phyloP scores from a whole-genome alignment of 2,888 invertebrate genomes.

The Scotopteryx bipunctaria region DNA sequence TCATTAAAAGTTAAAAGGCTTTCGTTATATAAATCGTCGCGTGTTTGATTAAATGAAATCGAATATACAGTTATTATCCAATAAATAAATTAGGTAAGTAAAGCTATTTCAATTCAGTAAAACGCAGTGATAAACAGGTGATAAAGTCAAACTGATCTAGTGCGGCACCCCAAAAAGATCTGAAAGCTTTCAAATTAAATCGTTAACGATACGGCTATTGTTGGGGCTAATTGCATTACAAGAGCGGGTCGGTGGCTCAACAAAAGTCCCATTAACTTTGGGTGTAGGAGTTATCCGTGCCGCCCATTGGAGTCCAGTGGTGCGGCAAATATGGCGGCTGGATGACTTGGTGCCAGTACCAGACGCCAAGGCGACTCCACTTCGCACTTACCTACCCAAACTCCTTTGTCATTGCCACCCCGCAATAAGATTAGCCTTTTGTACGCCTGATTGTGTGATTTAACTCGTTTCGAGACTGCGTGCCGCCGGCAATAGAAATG shows the following conservation, averaged over 20 bases:
- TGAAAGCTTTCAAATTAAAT: slow-evolving; percentile 73
- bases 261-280: slow-evolving; percentile 80
- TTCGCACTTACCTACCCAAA: slow-evolving; percentile 40
- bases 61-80: no score
- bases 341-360: slow-evolving; percentile 66
- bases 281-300: slow-evolving; percentile 59
- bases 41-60: slow-evolving; percentile 1
- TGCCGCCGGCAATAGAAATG: slow-evolving; percentile 32
- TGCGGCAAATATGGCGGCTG: slow-evolving; percentile 76
- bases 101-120: no score
- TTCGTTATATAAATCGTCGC: background rate
- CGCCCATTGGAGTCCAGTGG: slow-evolving; percentile 64
- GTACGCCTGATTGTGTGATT: slow-evolving; percentile 68
- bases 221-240: slow-evolving; percentile 82
- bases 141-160: slow-evolving; percentile 38
- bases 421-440: slow-evolving; percentile 78
- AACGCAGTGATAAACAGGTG: no score
- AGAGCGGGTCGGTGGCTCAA: slow-evolving; percentile 70
- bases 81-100: background rate
- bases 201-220: slow-evolving; percentile 76
- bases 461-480: slow-evolving; percentile 56
- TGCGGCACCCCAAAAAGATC: slow-evolving; percentile 43
- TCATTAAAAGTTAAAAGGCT: slow-evolving; percentile 9
- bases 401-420: slow-evolving; percentile 57
- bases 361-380: slow-evolving; percentile 67